phyloP scores from a whole-genome alignment of 35 echinoderm and acorn worm genomes.

The Apostichopus parvimensis region DNA sequence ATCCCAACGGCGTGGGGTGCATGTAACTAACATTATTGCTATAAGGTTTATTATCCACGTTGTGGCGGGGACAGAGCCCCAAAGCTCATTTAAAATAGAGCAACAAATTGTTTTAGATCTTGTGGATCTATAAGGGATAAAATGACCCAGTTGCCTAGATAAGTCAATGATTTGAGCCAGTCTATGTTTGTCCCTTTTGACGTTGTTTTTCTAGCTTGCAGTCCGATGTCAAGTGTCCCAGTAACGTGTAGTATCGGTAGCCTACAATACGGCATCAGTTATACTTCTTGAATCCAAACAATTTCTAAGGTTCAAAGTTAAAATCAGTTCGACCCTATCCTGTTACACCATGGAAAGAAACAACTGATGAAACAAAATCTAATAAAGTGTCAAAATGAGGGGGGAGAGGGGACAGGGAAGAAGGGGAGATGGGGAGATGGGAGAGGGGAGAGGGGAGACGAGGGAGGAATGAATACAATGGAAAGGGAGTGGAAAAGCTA shows the following conservation, averaged over 20 bases:
- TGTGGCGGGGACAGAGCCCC: not conserved
- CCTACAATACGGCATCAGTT: no score
- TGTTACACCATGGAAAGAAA: not conserved
- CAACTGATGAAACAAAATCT: not conserved
- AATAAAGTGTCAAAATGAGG: not conserved
- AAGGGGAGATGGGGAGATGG: not conserved
- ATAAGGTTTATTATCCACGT: not conserved
- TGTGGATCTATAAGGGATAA: not conserved
- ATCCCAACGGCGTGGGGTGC: not conserved
- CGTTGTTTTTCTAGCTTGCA: not conserved
- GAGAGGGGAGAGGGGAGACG: not conserved
- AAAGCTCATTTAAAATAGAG: not conserved
- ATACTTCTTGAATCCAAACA: no score
- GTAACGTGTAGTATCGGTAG: no score
- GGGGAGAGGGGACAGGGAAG: not conserved
- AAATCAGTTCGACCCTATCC: no score
- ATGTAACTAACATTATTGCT: constrained; percentile 2
- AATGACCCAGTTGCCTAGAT: constrained; percentile 49
- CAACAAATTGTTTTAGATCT: constrained; percentile 23
- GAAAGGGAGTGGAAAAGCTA: no score
- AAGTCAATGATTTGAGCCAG: not conserved
- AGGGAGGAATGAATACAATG: not conserved
- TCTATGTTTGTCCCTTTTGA: not conserved
- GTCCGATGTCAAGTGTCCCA: not conserved
- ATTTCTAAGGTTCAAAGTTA: no score